These are phyloP conservation scores for Lycaena phlaeas DNA, from an alignment of 2,888 invertebrate genomes.

Conservation along the genomic window DNA sequence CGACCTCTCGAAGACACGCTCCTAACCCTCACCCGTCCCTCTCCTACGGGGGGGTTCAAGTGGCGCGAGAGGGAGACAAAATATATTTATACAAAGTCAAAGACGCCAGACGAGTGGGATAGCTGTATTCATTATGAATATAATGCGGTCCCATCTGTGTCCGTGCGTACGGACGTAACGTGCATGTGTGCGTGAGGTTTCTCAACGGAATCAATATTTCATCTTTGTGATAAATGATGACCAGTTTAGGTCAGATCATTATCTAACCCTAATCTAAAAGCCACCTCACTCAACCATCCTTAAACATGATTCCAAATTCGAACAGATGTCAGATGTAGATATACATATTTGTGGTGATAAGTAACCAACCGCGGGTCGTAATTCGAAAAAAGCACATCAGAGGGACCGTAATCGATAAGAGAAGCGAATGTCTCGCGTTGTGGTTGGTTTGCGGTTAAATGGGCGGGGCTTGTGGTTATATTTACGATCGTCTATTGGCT, in stretches of 20 bases:
- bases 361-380: conserved; percentile 31
- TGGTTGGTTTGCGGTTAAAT: conserved; percentile 77
- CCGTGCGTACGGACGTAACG: conserved; percentile 53
- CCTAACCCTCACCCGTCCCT: conserved; percentile 59
- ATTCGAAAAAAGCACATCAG: conserved; percentile 50
- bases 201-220: conserved; percentile 68
- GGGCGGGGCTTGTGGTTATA: conserved; percentile 77
- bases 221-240: conserved; percentile 53
- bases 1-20: conserved; percentile 68
- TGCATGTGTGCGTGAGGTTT: conserved; percentile 52
- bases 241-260: conserved; percentile 30
- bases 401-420: conserved; percentile 54
- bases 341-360: conserved; percentile 19
- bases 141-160: conserved; percentile 67
- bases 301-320: too few relatives aligned
- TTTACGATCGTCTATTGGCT: conserved; percentile 74
- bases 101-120: conserved; percentile 69
- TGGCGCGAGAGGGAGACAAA: conserved; percentile 56
- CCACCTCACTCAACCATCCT: background rate
- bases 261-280: conserved; percentile 16
- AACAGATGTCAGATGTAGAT: background rate
- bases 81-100: conserved; percentile 72
- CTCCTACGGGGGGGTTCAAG: conserved; percentile 50
- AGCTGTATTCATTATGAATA: conserved; percentile 73
- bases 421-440: conserved; percentile 65